Evolutionary conservation across 1,140 invertebrate species (phyloP).

Genomic region (Hyposmocoma kahamanoa): DNA sequence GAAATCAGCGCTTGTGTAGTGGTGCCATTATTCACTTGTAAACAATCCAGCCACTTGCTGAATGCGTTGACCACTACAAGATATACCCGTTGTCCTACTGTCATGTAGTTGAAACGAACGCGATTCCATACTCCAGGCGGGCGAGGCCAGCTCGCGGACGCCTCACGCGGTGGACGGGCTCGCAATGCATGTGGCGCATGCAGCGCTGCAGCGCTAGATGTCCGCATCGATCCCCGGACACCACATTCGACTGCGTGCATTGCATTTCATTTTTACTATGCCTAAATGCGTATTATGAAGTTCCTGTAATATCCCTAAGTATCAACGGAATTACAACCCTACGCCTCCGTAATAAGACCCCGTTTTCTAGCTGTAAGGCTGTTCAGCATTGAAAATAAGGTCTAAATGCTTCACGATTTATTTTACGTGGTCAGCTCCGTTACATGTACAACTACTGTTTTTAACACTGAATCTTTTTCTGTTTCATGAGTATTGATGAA

Average conservation of each 20-base stretch:
- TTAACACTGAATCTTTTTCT: background rate
- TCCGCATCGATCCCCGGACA: background rate
- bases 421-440: background rate
- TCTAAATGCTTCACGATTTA: background rate
- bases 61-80: background rate
- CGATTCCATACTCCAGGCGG: background rate
- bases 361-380: background rate
- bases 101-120: background rate
- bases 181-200: background rate
- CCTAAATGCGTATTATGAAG: background rate
- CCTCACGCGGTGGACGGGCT: background rate
- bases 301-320: background rate
- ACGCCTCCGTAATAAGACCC: background rate
- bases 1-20: background rate
- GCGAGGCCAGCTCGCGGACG: background rate
- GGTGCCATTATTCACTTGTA: background rate
- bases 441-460: background rate
- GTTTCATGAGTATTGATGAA: background rate
- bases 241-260: background rate
- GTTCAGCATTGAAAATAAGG: background rate
- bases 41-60: slow-evolving; percentile 3
- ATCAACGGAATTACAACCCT: background rate
- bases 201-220: background rate
- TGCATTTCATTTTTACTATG: background rate
- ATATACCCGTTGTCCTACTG: background rate